Conservation (phyloP, 2,888 invertebrate species). For the Chorisops tibialis region DNA sequence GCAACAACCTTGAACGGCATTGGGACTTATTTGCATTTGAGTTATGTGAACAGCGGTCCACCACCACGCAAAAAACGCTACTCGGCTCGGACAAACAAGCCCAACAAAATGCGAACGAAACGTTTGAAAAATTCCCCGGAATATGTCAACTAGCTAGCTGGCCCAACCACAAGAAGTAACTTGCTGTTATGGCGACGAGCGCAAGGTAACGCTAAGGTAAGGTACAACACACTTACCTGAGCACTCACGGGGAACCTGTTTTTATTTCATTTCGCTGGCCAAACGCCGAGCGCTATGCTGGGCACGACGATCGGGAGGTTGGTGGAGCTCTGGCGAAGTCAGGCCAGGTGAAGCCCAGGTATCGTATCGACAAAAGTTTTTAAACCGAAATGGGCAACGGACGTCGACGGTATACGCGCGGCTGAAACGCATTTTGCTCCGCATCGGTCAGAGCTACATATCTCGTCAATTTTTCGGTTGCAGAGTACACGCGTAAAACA, state of each 20-base stretch:
- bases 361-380: constrained; percentile 25
- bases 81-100: constrained; percentile 9
- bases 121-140: constrained; percentile 15
- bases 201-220: no score
- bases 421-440: constrained; percentile 9
- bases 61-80: constrained; percentile 23
- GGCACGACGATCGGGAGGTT: constrained; percentile 3
- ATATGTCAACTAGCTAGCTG: constrained; percentile 19
- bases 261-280: constrained; percentile 6
- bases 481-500: no score
- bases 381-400: constrained; percentile 25
- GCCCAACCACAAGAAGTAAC: no score
- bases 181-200: no score
- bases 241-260: constrained; percentile 13
- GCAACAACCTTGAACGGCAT: constrained; percentile 34
- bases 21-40: constrained; percentile 33
- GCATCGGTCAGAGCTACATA: no score
- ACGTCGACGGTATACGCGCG: constrained; percentile 22
- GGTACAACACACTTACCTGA: not conserved
- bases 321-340: not conserved
- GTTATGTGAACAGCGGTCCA: constrained; percentile 25
- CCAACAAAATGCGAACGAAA: constrained; percentile 8
- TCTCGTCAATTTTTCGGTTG: no score
- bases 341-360: constrained; percentile 18
- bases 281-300: constrained; percentile 10